Conservation (phyloP, 2,113 vertebrate genomes). For the Malurus alboscapulatus region DNA sequence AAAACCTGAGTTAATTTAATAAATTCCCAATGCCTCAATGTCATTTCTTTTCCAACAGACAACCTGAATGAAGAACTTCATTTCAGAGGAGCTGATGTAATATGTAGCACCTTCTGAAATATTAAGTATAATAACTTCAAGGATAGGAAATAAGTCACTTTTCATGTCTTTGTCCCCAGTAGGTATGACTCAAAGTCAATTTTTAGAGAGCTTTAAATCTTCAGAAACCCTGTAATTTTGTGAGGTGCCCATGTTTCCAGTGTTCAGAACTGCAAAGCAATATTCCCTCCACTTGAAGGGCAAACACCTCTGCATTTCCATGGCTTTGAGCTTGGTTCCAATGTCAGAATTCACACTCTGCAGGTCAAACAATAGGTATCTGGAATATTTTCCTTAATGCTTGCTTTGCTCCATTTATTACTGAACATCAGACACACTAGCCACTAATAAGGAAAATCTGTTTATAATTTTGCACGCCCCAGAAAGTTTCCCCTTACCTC, state of each 20-base stretch:
- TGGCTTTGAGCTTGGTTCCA: not conserved
- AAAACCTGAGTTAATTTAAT: conserved; percentile 50
- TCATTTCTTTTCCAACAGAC: conserved; percentile 20
- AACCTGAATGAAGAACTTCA: not conserved
- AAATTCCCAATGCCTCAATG: conserved; percentile 25
- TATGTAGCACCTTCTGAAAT: conserved; percentile 24
- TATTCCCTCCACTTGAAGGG: not conserved
- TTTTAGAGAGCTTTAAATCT: conserved; percentile 2
- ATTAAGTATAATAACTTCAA: conserved; percentile 36
- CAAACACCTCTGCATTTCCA: not conserved
- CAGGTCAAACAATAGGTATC: not conserved
- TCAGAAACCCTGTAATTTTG: conserved; percentile 16
- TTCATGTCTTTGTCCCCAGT: conserved; percentile 11
- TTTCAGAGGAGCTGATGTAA: conserved; percentile 36
- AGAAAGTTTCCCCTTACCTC: conserved; percentile 79
- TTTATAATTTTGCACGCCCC: conserved; percentile 22
- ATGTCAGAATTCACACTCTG: not conserved
- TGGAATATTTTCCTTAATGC: conserved; percentile 13
- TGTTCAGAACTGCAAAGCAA: not conserved
- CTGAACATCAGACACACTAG: not conserved
- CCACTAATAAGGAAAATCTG: conserved; percentile 19
- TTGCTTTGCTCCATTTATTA: conserved; percentile 3
- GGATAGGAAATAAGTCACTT: conserved; percentile 17
- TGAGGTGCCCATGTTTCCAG: not conserved
- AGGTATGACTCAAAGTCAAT: conserved; percentile 20